These are phyloP conservation scores for Australoheros scitulus DNA, from an alignment of 2,113 vertebrate species.

Conservation along the genomic window DNA sequence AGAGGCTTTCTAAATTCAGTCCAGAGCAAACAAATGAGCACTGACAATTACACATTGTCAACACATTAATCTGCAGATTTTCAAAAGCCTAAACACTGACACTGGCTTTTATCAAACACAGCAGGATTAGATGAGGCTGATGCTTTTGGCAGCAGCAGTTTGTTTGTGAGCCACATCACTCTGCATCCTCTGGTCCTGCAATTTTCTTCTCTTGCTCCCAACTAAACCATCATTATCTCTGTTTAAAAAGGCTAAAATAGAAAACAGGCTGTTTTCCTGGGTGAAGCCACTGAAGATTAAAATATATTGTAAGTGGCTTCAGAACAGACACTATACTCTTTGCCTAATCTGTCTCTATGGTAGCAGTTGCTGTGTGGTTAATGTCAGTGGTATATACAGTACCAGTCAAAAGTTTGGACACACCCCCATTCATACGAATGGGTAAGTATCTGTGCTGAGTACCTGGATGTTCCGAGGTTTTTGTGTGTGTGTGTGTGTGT, in stretches of 20 bases:
- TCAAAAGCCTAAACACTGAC: background rate
- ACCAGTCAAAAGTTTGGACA: too few relatives aligned
- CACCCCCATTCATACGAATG: too few relatives aligned
- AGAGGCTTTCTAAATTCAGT: background rate
- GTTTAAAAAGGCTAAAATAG: background rate
- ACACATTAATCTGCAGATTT: background rate
- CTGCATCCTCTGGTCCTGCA: background rate
- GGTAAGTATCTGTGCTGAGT: too few relatives aligned
- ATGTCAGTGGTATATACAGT: background rate
- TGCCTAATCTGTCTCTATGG: conserved; percentile 19
- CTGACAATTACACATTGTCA: background rate
- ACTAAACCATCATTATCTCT: background rate
- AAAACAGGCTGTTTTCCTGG: background rate
- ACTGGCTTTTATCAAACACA: background rate
- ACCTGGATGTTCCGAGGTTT: too few relatives aligned
- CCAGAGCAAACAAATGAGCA: background rate
- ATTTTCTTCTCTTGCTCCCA: conserved; percentile 17
- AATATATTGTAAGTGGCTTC: background rate
- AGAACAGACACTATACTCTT: background rate
- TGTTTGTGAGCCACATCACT: background rate
- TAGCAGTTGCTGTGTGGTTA: conserved; percentile 37
- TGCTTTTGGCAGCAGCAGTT: background rate
- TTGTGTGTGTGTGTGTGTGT: background rate
- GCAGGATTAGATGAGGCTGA: background rate
- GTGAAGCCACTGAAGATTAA: background rate